These are phyloP conservation scores for Hydropsyche betteni DNA, from an alignment of 2,888 invertebrate genomes.

Conservation along the genomic window DNA sequence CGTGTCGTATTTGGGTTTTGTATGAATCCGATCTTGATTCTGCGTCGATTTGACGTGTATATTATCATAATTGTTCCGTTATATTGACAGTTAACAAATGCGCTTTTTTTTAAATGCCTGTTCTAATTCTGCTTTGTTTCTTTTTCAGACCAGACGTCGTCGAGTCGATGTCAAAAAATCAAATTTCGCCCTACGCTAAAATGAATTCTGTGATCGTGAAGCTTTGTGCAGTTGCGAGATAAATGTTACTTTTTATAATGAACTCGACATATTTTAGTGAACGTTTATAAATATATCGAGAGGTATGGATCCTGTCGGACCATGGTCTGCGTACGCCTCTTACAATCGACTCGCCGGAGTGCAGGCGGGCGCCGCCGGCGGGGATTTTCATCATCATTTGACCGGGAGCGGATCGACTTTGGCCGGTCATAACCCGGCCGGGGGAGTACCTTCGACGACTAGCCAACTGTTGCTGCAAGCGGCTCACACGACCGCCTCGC, in stretches of 20 bases:
- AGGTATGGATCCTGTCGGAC: slow-evolving; percentile 87
- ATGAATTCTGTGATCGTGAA: slow-evolving; percentile 20
- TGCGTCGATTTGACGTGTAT: too few species aligned
- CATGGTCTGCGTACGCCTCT: slow-evolving; percentile 83
- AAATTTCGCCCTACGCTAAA: too few species aligned
- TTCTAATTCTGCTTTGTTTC: background rate
- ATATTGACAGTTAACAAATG: too few species aligned
- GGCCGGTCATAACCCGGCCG: slow-evolving; percentile 60
- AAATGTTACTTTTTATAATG: slow-evolving; percentile 35
- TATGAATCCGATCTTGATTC: too few species aligned
- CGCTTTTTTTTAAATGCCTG: too few species aligned
- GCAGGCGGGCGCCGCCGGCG: slow-evolving; percentile 73
- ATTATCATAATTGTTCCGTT: too few species aligned
- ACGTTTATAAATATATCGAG: slow-evolving; percentile 59
- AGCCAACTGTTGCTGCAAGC: slow-evolving; percentile 74
- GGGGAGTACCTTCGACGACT: slow-evolving; percentile 72
- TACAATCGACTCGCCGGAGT: slow-evolving; percentile 83
- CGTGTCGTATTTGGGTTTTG: too few species aligned
- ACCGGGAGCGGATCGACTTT: slow-evolving; percentile 65
- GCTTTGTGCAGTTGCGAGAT: slow-evolving; percentile 30
- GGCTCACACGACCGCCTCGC: slow-evolving; percentile 68
- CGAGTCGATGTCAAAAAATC: background rate
- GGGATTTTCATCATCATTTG: slow-evolving; percentile 75
- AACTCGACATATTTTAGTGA: slow-evolving; percentile 28
- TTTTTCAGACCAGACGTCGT: background rate